Evolutionary conservation across 2,888 invertebrate species (phyloP), one percentile per base, ranked within the genome.

Genomic region (Parnassius glacialis): DNA sequence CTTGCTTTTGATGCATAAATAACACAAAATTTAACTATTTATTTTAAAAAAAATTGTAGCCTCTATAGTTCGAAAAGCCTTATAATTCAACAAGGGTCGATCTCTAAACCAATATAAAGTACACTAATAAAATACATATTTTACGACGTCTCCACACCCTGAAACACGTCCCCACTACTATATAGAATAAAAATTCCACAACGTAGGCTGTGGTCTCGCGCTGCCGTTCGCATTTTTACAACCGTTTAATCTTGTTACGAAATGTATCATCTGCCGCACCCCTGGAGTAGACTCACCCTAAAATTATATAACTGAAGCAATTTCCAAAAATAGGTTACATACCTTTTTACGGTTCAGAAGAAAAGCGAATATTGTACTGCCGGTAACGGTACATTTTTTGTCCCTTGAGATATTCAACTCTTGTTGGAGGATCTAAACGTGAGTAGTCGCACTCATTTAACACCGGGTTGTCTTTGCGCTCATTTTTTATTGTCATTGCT

Each of bases 121-220:
- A 67, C 62, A 70, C 65, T 68, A 74, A 74, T 73, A 74, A 74
- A 74, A 55, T 55, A 74, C 66, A 70, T 71, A 71, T 64, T 80
- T 80, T 80, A 80, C 74, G 81, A 76, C 62, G 64, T 69, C 71
- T 65, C 70, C 64, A 65, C 66, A 58, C 68, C 71, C 70, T 70
- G 64, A 74, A 72, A 75, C 71, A 71, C 69, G 69, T 65, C 63
- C 71, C 67, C 66, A 68, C 64, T 12, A 53, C 47, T 53, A 54
- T 55, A 34, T 43, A 43, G 51, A 51, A 50, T 55, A 50, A 55
- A 55, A 55, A 13, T 16, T 55, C 43, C 57, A 43, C 25, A 10
- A 43, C 25, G 43, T 20, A 52, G 51, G 34, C 52, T 52, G 52
- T 34, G 52, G 52, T 53, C 53, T 42, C 20, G 16, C 52, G 10